phyloP scores from a whole-genome alignment of 1,140 invertebrate species.

The Bombus waltoni region DNA sequence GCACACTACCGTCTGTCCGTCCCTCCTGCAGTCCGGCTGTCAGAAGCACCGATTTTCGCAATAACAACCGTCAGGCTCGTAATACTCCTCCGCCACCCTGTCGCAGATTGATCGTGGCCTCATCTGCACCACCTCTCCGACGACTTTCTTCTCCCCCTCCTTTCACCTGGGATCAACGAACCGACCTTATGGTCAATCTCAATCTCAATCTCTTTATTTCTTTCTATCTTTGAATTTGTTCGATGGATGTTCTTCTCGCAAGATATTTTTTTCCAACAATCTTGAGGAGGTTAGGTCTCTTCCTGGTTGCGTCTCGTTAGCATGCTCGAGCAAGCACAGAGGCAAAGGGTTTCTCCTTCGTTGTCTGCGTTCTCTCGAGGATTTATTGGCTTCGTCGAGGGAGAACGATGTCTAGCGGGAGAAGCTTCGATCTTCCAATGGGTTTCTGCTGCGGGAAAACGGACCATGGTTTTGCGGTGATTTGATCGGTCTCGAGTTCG shows the following conservation, averaged over 20 bases:
- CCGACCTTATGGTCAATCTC: neutral
- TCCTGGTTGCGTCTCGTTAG: neutral
- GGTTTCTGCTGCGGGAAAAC: slow-evolving; percentile 6
- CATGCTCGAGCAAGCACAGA: slow-evolving; percentile 12
- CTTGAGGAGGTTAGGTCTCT: neutral
- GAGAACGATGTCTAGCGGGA: neutral
- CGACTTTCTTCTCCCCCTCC: neutral
- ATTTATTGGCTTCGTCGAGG: slow-evolving; percentile 27
- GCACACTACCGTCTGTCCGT: slow-evolving; percentile 79
- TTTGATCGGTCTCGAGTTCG: neutral
- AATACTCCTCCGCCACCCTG: slow-evolving; percentile 78
- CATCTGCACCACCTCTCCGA: slow-evolving; percentile 70
- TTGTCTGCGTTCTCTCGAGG: slow-evolving; percentile 9
- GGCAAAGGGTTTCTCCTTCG: slow-evolving; percentile 15
- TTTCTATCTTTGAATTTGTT: neutral
- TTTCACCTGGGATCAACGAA: neutral
- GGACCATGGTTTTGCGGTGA: neutral
- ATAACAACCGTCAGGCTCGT: slow-evolving; percentile 67
- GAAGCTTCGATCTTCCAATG: neutral
- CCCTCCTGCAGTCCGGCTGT: slow-evolving; percentile 75
- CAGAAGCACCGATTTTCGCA: slow-evolving; percentile 74
- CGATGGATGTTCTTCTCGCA: no score
- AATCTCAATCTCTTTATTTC: neutral
- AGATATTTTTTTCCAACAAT: neutral
- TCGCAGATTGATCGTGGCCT: slow-evolving; percentile 77